phyloP scores from a whole-genome alignment of 2,113 vertebrate species.

The Dolichallabes microphthalmus region DNA sequence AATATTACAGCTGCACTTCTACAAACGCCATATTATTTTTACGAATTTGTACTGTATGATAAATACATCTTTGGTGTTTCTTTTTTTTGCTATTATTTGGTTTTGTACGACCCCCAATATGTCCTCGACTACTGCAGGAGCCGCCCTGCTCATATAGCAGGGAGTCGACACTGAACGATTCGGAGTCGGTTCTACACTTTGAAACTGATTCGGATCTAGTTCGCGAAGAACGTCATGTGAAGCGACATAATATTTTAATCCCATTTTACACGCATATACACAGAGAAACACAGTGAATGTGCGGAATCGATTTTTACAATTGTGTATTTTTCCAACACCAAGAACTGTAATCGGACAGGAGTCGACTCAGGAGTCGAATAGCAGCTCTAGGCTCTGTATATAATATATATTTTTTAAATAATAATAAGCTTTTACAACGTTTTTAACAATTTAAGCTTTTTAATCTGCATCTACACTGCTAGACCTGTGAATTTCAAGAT shows the following conservation, averaged over 20 bases:
- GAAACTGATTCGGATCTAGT: background rate
- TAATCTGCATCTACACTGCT: background rate
- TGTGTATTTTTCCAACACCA: background rate
- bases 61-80: background rate
- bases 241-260: background rate
- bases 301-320: background rate
- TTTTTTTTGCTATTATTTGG: background rate
- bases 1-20: background rate
- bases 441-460: background rate
- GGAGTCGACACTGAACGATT: background rate
- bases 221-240: background rate
- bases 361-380: background rate
- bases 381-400: background rate
- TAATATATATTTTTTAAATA: background rate
- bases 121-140: background rate
- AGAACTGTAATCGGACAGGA: background rate
- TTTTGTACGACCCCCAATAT: background rate
- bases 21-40: background rate
- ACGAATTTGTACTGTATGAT: background rate
- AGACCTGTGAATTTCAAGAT: background rate
- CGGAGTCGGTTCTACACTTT: background rate
- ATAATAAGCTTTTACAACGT: background rate
- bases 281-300: background rate
- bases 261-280: background rate
- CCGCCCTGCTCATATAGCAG: conserved; percentile 13